A percentile compares a stretch with the other conserved stretches of the same genome.
These are phyloP conservation scores for Pristionchus pacificus DNA, from an alignment of 1,140 invertebrate genomes.

Conservation along the genomic window DNA sequence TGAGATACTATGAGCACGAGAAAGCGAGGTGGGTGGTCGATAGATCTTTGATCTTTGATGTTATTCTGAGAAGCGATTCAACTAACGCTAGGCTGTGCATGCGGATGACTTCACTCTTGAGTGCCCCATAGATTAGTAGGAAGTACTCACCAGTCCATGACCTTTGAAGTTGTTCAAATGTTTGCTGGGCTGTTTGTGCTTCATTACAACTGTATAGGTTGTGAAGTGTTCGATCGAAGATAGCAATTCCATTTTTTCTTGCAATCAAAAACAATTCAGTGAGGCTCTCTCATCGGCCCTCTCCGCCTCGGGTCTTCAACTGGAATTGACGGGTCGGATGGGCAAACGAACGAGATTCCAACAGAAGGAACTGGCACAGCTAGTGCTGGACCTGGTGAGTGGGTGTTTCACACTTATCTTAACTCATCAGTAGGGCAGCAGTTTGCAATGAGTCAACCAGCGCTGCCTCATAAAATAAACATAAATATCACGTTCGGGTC, in stretches of 20 bases:
- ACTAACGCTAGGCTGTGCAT: too few species aligned
- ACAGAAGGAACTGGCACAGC: conserved; percentile 73
- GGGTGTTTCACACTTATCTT: neutral
- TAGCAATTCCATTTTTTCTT: too few species aligned
- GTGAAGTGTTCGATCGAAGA: too few species aligned
- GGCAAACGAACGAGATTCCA: conserved; percentile 87
- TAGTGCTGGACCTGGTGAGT: conserved; percentile 64
- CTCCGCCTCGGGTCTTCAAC: neutral
- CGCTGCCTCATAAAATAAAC: neutral
- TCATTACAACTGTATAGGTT: too few species aligned
- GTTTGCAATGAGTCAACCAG: neutral
- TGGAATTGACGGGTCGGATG: conserved; percentile 66
- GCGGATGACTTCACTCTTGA: too few species aligned
- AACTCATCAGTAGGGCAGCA: neutral
- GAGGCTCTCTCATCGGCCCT: neutral
- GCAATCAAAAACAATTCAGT: neutral
- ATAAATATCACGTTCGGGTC: neutral
- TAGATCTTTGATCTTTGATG: too few species aligned
- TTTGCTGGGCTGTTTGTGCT: too few species aligned
- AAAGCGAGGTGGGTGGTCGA: neutral
- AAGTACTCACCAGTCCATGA: too few species aligned
- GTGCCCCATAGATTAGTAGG: too few species aligned
- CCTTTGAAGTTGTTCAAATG: too few species aligned
- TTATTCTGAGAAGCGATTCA: too few species aligned
- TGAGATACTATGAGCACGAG: neutral